phyloP scores from a whole-genome alignment of 2,888 invertebrate species.

The Chrysodeixis includens region DNA sequence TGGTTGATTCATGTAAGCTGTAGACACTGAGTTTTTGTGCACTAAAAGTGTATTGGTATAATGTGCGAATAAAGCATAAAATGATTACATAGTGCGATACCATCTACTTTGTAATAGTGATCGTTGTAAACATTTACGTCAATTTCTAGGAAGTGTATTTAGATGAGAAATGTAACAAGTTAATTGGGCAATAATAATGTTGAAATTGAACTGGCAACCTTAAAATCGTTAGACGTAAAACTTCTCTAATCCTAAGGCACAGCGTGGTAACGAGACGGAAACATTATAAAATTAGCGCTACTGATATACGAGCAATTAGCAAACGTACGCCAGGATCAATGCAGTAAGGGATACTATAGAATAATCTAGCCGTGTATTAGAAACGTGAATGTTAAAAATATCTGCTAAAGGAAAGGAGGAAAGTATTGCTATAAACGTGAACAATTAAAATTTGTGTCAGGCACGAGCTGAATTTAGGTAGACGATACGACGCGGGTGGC shows the following conservation, averaged over 20 bases:
- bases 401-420: not conserved
- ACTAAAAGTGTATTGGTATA: not conserved
- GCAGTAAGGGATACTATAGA: too few species aligned
- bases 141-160: not conserved
- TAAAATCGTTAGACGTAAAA: slow-evolving; percentile 11
- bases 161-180: not conserved
- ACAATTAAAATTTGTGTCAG: slow-evolving; percentile 4
- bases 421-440: not conserved
- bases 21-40: not conserved
- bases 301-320: slow-evolving; percentile 20
- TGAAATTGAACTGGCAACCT: slow-evolving; percentile 7
- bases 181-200: not conserved
- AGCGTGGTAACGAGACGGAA: slow-evolving; percentile 13
- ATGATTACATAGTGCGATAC: not conserved
- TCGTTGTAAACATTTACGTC: not conserved
- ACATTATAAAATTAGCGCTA: slow-evolving; percentile 27
- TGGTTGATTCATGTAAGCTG: not conserved
- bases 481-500: slow-evolving; percentile 2
- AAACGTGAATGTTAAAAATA: not conserved
- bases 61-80: not conserved
- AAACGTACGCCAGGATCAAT: slow-evolving; percentile 23
- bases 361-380: slow-evolving; percentile 3
- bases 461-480: slow-evolving; percentile 1
- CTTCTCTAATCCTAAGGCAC: slow-evolving; percentile 10
- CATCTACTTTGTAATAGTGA: slow-evolving; percentile 2